Conservation (phyloP, 2,113 vertebrate species). For the Petromus typicus region DNA sequence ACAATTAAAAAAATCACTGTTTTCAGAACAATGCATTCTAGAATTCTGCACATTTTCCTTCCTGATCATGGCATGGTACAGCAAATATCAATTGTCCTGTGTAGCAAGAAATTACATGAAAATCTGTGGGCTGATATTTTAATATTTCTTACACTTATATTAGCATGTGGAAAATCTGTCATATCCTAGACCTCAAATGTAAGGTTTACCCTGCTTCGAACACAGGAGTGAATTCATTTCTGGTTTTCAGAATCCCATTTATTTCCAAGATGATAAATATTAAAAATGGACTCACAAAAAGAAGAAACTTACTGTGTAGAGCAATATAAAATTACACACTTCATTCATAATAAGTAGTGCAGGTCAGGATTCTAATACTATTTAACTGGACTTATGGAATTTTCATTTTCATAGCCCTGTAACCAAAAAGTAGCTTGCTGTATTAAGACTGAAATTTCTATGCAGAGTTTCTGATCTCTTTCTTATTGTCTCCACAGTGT, state of each 20-base stretch:
- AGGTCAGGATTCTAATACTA: conserved; percentile 6
- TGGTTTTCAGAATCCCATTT: conserved; percentile 37
- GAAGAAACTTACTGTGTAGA: not conserved
- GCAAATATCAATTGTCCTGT: not conserved
- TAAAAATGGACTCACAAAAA: not conserved
- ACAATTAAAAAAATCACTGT: conserved; percentile 33
- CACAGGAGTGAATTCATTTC: not conserved
- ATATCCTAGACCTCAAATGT: not conserved
- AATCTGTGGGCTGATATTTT: not conserved
- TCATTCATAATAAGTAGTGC: not conserved
- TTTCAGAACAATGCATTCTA: conserved; percentile 51
- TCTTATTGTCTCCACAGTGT: not conserved
- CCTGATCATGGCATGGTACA: conserved; percentile 1
- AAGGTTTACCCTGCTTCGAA: not conserved
- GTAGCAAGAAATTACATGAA: not conserved
- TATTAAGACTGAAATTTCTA: not conserved
- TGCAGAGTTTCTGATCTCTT: not conserved
- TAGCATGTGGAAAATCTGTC: not conserved
- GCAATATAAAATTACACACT: conserved; percentile 45
- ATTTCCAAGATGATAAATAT: conserved; percentile 17
- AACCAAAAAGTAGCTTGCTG: not conserved
- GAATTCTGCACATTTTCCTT: conserved; percentile 42
- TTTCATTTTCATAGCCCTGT: conserved; percentile 30
- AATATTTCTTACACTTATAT: not conserved
- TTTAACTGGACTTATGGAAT: not conserved